phyloP scores from a whole-genome alignment of 2,888 invertebrate genomes.

The Sphaerophoria rueppellii region DNA sequence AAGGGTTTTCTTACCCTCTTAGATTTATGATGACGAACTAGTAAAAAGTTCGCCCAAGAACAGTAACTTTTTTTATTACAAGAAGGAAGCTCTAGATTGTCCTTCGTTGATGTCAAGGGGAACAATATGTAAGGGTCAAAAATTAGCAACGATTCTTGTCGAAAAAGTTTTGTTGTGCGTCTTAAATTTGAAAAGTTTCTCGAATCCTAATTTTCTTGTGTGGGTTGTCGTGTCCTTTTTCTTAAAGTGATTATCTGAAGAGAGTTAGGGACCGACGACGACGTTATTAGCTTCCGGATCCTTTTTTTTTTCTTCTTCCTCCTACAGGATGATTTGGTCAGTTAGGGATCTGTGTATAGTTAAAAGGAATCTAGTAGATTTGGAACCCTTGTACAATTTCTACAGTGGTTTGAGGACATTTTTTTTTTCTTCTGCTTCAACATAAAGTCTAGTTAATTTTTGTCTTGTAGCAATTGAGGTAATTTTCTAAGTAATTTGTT shows the following conservation, averaged over 20 bases:
- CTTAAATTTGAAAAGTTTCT: conserved; percentile 19
- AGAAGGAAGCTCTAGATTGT: conserved; percentile 4
- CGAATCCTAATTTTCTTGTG: conserved; percentile 2
- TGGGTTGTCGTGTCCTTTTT: conserved; percentile 19
- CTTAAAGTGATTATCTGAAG: conserved; percentile 16
- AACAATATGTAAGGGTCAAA: conserved; percentile 14
- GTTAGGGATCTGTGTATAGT: neutral
- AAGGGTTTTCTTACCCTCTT: neutral
- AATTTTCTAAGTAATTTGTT: neutral
- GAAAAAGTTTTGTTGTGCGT: conserved; percentile 24
- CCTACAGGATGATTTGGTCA: neutral
- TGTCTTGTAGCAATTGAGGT: neutral
- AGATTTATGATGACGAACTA: neutral
- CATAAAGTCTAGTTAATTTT: neutral
- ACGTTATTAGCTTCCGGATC: conserved; percentile 2
- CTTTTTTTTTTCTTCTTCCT: neutral
- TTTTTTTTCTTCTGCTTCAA: neutral
- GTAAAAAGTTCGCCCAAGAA: neutral
- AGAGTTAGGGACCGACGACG: neutral
- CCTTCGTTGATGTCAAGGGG: neutral
- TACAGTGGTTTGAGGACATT: neutral
- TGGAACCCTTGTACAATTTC: neutral
- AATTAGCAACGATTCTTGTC: conserved; percentile 41
- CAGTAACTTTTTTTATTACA: neutral
- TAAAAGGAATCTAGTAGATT: neutral